phyloP scores from a whole-genome alignment of 2,113 vertebrate species.

The Entelurus aequoreus region DNA sequence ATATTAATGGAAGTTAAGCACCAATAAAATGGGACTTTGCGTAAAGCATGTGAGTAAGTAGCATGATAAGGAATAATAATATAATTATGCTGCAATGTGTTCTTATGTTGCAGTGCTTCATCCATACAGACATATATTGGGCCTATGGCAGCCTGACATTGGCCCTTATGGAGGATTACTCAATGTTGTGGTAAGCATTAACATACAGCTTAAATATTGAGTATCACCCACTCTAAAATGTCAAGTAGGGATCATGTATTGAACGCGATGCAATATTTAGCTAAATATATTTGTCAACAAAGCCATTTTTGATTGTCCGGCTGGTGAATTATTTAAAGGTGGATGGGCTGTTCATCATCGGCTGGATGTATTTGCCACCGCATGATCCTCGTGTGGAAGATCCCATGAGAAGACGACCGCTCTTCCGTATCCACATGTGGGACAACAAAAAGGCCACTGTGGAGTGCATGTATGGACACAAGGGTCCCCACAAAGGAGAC shows the following conservation, averaged over 20 bases:
- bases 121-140: conserved; percentile 90
- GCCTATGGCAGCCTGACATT: conserved; percentile 97
- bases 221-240: too few species aligned
- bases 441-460: conserved; percentile 85
- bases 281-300: neutral
- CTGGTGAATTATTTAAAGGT: conserved; percentile 70
- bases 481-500: conserved; percentile 92
- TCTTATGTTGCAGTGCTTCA: conserved; percentile 81
- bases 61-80: neutral
- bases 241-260: neutral
- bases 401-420: conserved; percentile 91
- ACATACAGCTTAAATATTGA: neutral
- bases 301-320: neutral
- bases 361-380: conserved; percentile 98
- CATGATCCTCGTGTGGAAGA: conserved; percentile 95
- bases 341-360: conserved; percentile 91
- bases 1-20: neutral
- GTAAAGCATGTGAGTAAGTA: neutral
- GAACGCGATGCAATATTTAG: neutral
- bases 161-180: conserved; percentile 95
- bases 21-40: neutral
- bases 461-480: conserved; percentile 98
- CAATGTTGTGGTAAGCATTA: conserved; percentile 90
- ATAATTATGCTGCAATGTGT: conserved; percentile 33
- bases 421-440: conserved; percentile 91